These are phyloP conservation scores for Stenodema calcarata DNA, from an alignment of 2,888 invertebrate species.

Conservation along the genomic window DNA sequence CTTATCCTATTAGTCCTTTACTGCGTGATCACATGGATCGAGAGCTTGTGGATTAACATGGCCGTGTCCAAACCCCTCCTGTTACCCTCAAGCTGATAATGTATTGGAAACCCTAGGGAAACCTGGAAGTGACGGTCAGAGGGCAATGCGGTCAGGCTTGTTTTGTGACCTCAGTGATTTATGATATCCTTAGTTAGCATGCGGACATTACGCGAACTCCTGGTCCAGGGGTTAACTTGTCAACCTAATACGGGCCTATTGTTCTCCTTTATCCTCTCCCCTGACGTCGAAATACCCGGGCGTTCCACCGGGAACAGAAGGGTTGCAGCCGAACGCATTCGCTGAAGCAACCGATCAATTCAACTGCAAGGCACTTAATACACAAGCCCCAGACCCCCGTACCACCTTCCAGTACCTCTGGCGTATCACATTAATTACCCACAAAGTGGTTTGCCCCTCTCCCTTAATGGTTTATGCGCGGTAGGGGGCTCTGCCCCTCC, in stretches of 20 bases:
- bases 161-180: constrained; percentile 33
- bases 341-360: background rate
- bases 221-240: background rate
- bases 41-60: background rate
- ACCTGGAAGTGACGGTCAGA: background rate
- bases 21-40: background rate
- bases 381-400: background rate
- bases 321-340: background rate
- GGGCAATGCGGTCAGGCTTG: constrained; percentile 1
- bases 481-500: background rate
- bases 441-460: background rate
- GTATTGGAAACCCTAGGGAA: background rate
- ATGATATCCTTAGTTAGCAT: constrained; percentile 39
- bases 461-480: background rate
- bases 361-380: constrained; percentile 16
- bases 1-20: background rate
- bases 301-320: background rate
- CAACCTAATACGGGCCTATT: constrained; percentile 3
- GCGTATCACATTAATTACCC: constrained; percentile 32
- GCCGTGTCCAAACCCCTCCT: background rate
- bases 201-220: constrained; percentile 6
- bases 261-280: background rate
- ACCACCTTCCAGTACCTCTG: background rate
- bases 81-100: background rate
- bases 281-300: background rate